Percentiles rank a stretch among this genome's conserved stretches.
Conservation (phyloP, 2,797 vertebrate species). For the Sparidentex hasta region DNA sequence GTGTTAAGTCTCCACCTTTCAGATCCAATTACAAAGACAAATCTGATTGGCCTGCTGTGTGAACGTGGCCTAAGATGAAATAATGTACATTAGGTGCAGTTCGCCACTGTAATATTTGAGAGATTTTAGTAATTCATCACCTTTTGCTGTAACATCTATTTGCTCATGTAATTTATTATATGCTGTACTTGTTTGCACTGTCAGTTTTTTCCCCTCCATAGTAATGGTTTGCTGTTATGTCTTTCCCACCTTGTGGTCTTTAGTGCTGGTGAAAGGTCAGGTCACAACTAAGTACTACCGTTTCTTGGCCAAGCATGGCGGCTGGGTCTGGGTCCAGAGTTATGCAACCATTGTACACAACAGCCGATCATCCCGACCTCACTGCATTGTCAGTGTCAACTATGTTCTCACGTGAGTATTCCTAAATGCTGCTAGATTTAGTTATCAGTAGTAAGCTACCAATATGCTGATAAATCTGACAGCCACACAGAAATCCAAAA, state of each 20-base stretch:
- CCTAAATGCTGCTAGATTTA: not conserved
- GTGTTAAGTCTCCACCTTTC: no score
- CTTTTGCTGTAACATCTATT: not conserved
- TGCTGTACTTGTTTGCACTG: not conserved
- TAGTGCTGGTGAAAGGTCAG: slow-evolving; percentile 98
- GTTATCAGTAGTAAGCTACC: not conserved
- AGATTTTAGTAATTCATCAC: not conserved
- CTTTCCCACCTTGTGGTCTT: not conserved
- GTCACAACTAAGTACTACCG: slow-evolving; percentile 98
- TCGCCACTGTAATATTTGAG: not conserved
- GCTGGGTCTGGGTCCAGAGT: slow-evolving; percentile 99
- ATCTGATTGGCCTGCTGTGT: no score
- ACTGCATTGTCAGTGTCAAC: slow-evolving; percentile 99
- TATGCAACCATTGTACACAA: slow-evolving; percentile 98
- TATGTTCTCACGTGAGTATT: slow-evolving; percentile 96
- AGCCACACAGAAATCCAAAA: not conserved
- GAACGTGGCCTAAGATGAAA: not conserved
- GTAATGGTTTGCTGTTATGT: not conserved
- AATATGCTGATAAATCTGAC: not conserved
- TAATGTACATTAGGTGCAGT: not conserved
- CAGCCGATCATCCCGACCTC: slow-evolving; percentile 96
- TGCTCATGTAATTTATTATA: not conserved
- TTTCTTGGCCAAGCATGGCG: slow-evolving; percentile 95
- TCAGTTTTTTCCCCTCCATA: not conserved
- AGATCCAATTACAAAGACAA: no score